Base-by-base conservation (phyloP, 2,797 vertebrate genomes). In the Xenopus petersii region DNA sequence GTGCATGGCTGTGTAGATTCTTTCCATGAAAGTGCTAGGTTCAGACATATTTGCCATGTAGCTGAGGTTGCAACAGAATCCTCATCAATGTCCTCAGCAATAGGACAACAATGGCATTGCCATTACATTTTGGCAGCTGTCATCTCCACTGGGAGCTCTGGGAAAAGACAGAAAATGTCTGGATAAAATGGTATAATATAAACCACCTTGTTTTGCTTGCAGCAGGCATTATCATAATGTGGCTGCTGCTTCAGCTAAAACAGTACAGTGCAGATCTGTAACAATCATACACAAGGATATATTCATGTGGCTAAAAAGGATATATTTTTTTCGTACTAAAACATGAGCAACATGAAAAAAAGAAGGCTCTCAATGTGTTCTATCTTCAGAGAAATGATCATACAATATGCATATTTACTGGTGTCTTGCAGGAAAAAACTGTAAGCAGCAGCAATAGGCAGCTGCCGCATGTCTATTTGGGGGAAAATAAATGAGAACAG, bases 51-150 rank as follows among this genome's bases (percentile, higher is more conserved):
- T 47, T 71, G 67, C n/a, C 54, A 55, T 47, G 58, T 16, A 61
- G 58, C 16, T 17, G 21, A 61, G n/a, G 47, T 64, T 75, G 75
- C 75, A 56, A 64, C 70, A 77, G 64, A 56, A 67, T 58, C 59
- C 59, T 56, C 26, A 46, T 58, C 61, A 21, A 21, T 21, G 21
- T 21, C 21, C 21, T 21, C 21, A 60, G 76, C 15, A 67, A 12
- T 64, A 13, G 55, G 26, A 60, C 66, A 78, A 70, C 5, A 70
- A 24, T 55, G 30, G 13, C 49, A 64, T 73, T 70, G 69, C 59
- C 66, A 70, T 74, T 65, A 59, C 13, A 55, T 54, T 74, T 47
- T 79, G 77, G 66, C 77, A 79, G 71, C 67, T 79, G 77, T 79
- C 77, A 74, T 3, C 70, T 79, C 67, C 56, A n/a, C 77, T 55